These are phyloP conservation scores for Platygyra sinensis DNA, from an alignment of 64 coral and sea anemone genomes.

Conservation along the genomic window DNA sequence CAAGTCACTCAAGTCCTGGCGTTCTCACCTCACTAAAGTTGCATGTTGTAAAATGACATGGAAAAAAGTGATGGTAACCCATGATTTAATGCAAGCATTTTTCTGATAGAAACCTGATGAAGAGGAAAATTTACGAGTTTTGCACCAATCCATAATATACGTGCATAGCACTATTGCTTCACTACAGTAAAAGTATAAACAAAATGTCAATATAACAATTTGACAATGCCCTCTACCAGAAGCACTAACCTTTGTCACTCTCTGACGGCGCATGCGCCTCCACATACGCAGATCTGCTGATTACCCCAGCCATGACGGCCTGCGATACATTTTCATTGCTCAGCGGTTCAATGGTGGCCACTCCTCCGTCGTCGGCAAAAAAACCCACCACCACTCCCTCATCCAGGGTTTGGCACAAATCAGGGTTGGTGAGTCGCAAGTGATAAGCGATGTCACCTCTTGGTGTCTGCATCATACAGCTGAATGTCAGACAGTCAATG, in stretches of 20 bases:
- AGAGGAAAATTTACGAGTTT: too few species aligned
- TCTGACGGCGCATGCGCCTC: slow-evolving; percentile 69
- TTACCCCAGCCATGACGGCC: slow-evolving; percentile 86
- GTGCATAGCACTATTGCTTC: too few species aligned
- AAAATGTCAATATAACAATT: too few species aligned
- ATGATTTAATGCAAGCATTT: too few species aligned
- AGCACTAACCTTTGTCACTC: slow-evolving; percentile 64
- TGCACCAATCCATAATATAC: too few species aligned
- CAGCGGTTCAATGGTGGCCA: slow-evolving; percentile 80
- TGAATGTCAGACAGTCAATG: slow-evolving; percentile 54
- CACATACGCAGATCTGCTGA: slow-evolving; percentile 89
- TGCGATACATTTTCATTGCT: slow-evolving; percentile 60
- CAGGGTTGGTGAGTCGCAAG: slow-evolving; percentile 71
- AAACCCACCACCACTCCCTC: slow-evolving; percentile 94
- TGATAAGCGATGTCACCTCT: slow-evolving; percentile 88
- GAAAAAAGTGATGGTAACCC: too few species aligned
- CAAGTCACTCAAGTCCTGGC: background rate
- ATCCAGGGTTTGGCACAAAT: slow-evolving; percentile 41
- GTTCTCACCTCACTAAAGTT: too few species aligned
- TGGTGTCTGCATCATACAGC: slow-evolving; percentile 47
- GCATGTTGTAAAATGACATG: too few species aligned
- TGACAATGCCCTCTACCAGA: background rate
- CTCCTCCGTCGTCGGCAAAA: slow-evolving; percentile 65
- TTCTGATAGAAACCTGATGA: too few species aligned
- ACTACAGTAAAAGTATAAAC: too few species aligned